Evolutionary conservation across 2,888 invertebrate genomes (phyloP), one percentile per base, ranked within the genome.

Genomic region (Globia sparganii): DNA sequence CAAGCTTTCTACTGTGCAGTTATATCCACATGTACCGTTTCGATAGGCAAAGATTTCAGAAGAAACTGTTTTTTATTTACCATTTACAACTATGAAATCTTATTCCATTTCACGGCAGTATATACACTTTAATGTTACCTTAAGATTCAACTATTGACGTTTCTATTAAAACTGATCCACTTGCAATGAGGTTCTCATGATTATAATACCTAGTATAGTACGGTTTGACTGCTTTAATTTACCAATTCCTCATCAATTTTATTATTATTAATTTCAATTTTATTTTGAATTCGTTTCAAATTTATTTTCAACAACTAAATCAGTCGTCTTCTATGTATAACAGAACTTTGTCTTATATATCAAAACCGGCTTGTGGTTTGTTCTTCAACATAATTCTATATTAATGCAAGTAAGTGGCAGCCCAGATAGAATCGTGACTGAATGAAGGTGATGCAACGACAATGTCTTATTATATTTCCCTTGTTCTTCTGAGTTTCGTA

Each of bases 371-470:
- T 85, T 84, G 86, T 80, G 87, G 92, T 92, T 91, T 89, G 90
- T 91, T 88, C 87, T 88, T 86, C 87, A 90, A 81, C 90, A 91
- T 91, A 91, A 91, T 91, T 93, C 91, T 92, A 92, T 94, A 93
- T 93, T 91, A 93, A 94, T 91, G 90, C 88, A 90, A 92, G 92
- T 93, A 93, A 94, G 92, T 91, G 91, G 91, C 90, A 92, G 91
- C 93, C 92, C 91, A 93, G 93, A 92, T 93, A 86, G 90, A 86
- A 85, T 94, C 93, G 93, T 95, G 95, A 95, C 94, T 93, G 93
- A 94, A 88, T 80, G 90, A 81, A 86, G 88, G 87, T 94, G 94
- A 94, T 92, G 94, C 91, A 95, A 95, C 86, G 78, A 76, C 76
- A 84, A 67, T 85, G 81, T 71, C 77, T 87, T 83, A 85, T 87